A percentile compares a stretch with the other conserved stretches of the same genome.
These are phyloP conservation scores for Spatulosminthurus flaviceps DNA, from an alignment of 2,888 invertebrate species.

Conservation along the genomic window DNA sequence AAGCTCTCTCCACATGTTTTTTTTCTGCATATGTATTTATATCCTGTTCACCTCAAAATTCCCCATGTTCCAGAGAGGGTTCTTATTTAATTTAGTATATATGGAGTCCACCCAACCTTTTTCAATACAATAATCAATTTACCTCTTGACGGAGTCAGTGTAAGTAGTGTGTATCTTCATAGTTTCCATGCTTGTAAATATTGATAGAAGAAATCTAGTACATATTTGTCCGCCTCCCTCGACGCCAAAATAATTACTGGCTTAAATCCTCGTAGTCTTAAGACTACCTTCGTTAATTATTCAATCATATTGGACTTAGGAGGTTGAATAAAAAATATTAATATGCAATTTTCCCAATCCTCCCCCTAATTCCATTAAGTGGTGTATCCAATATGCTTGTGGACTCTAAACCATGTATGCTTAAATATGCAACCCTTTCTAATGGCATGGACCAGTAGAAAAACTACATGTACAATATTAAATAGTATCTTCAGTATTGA, in stretches of 20 bases:
- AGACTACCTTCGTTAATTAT: conserved; percentile 3
- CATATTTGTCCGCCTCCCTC: background rate
- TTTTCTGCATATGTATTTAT: too few species aligned
- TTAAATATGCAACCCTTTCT: too few species aligned
- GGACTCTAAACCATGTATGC: too few species aligned
- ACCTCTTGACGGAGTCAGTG: background rate
- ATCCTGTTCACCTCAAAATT: too few species aligned
- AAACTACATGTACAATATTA: too few species aligned
- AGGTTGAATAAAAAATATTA: background rate
- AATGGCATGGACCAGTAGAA: too few species aligned
- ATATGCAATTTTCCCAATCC: background rate
- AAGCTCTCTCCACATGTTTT: too few species aligned
- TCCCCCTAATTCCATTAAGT: background rate
- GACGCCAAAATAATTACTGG: conserved; percentile 1
- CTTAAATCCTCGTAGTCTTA: background rate
- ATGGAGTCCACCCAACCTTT: background rate
- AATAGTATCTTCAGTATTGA: too few species aligned
- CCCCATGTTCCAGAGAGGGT: too few species aligned
- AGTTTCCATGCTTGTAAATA: background rate
- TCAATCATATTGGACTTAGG: background rate
- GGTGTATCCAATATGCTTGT: background rate
- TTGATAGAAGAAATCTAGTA: background rate
- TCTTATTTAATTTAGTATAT: background rate
- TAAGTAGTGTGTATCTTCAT: background rate
- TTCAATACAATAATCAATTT: background rate